Evolutionary conservation across 2,797 vertebrate species (phyloP), one percentile per base, ranked within the genome.

Genomic region (Thaleichthys pacificus): DNA sequence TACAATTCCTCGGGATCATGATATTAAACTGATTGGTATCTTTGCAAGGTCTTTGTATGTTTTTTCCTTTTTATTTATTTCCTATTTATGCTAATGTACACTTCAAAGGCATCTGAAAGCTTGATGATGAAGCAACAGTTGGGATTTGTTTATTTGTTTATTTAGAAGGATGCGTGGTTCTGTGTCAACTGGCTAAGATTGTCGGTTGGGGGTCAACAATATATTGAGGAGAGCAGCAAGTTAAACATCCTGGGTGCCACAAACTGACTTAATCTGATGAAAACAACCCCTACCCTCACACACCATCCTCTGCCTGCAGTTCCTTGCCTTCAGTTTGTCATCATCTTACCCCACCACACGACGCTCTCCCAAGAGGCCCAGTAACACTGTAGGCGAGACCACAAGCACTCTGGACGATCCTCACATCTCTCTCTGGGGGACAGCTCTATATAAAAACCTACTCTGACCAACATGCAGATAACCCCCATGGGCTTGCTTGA

Each of bases 1-100:
- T 22, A 86, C 72, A 79, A 77, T 84, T 71, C 73, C 64, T 76
- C 28, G 12, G 75, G 73, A 82, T 89, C 85, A 78, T 77, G 66
- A 86, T 78, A 64, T 80, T 79, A 74, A 35, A 65, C 68, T 32
- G 78, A 88, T 89, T 70, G 0, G 7, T 79, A 78, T 88, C 85
- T 82, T 74, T 75, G 64, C 26, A 11, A 47, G 69, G 74, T 71
- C 80, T 77, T 77, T 65, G 69, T 61, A 70, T 69, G 66, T 73
- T 79, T 72, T 77, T 47, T 66, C 28, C 1, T 2, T 51, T 77
- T 51, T 69, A 26, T 3, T 2, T 51, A 21, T 61, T 19, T n/a
- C 56, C 57, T 32, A 26, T 42, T 42, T 69, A 47, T 24, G 11
- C 22, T 14, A 57, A 60, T 28, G n/a, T 58, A 5, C 1, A 32